Evolutionary conservation across 2,888 invertebrate genomes (phyloP), one percentile per base, ranked within the genome.

Genomic region (Steromphala cineraria): DNA sequence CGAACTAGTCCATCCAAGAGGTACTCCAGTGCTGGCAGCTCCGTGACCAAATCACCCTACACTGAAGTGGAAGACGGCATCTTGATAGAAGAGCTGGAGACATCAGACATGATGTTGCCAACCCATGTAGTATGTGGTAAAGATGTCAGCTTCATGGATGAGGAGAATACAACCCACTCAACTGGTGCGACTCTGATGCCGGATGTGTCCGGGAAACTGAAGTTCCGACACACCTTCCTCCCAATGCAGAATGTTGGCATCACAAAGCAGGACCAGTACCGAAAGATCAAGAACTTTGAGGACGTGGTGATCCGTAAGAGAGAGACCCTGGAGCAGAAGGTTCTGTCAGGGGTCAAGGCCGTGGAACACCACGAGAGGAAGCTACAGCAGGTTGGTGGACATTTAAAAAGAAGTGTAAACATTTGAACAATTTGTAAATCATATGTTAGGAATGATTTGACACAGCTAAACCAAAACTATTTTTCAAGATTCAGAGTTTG

Each of bases 241-340:
- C 88, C 91, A 36, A 89, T 88, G 75, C 88, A 91, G 81, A 86
- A 85, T 79, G 80, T 87, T 17, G 91, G 91, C 7, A 87, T 92
- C 5, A 92, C 92, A n/a, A 92, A 91, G 80, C 85, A 85, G 67
- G 92, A 92, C 79, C 92, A 92, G 85, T 92, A 87, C 84, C 79
- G 84, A 10, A 87, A 88, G 79, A 82, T 91, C 80, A 89, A 86
- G 79, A 80, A 86, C n/a, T 91, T 92, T 89, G 92, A 93, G 81
- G 75, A 71, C 71, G 83, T 84, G 53, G 85, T 92, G 15, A 80
- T 92, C 31, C 82, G 88, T 56, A 92, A 90, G 82, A 87, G 90
- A 56, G 92, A 92, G 36, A 84, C 89, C 10, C 81, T 83, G 56
- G 91, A 91, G 80, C 87, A 87, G 79, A 90, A 91, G 24, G 90